Evolutionary conservation across 2,888 invertebrate species (phyloP), one percentile per base, ranked within the genome.

Genomic region (Drosophila neotestacea): DNA sequence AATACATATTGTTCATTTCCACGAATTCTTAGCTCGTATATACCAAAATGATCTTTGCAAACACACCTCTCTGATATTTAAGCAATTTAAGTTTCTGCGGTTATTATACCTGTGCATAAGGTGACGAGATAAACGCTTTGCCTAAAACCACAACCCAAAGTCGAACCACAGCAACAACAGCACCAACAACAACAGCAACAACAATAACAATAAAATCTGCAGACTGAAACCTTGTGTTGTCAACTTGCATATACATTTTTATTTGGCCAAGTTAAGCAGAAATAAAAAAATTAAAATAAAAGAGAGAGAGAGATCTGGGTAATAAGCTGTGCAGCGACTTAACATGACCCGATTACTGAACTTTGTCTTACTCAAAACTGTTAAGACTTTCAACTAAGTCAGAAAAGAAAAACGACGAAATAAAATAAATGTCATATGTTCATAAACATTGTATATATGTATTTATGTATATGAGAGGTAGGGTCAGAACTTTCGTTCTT

Each of bases 71-170:
- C 46, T 52, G 55, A 60, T 60, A 60, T 69, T 71, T 55, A 66
- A 59, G 79, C 83, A 79, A 72, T 79, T 72, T 72, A 68, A 72
- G 46, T 63, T 65, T 70, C 63, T 82, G 73, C 61, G 73, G 68
- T 65, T 69, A 72, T 69, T 51, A 66, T 59, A 42, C 42, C 55
- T 55, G 42, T 44, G 4, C 60, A 48, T 64, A 76, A 76, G 70
- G 74, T 75, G 76, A 76, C 70, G 65, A 70, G 80, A 67, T 80
- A 83, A 80, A 72, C 63, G 69, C 65, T 72, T 76, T 67, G 72
- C 62, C 68, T 75, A 62, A 72, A 73, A 70, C 81, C 84, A 59
- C 85, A 80, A 61, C 30, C 66, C 77, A 73, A 52, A 52, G 44
- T 36, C 36, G 54, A 51, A 48, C 28, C 56, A 36, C 56, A 63